Percentiles rank a stretch among this genome's conserved stretches.
Conservation (phyloP, 1,140 invertebrate species). For the Drosophila bocki region DNA sequence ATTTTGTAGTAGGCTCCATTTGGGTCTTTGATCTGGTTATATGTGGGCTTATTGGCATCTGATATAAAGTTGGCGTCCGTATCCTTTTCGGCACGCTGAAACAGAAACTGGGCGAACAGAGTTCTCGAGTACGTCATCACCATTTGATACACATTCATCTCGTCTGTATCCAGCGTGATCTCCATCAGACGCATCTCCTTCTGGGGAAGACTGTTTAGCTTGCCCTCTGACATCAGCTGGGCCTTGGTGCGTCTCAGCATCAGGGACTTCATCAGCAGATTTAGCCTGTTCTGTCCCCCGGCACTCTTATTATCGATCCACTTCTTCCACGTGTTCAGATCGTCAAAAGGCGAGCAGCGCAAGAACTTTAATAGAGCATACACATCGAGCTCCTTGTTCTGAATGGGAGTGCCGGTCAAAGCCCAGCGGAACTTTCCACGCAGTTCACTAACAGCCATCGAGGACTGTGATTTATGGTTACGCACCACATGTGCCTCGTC, state of each 20-base stretch:
- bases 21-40: slow-evolving; percentile 79
- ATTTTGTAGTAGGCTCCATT: slow-evolving; percentile 86
- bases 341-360: slow-evolving; percentile 94
- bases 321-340: slow-evolving; percentile 90
- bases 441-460: slow-evolving; percentile 90
- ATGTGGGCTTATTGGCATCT: slow-evolving; percentile 63
- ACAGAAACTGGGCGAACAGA: slow-evolving; percentile 91
- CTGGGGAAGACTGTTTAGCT: slow-evolving; percentile 88
- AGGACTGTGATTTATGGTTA: slow-evolving; percentile 93
- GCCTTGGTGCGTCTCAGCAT: slow-evolving; percentile 94
- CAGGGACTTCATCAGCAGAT: slow-evolving; percentile 92
- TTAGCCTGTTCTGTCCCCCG: slow-evolving; percentile 90
- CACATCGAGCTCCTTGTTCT: slow-evolving; percentile 96
- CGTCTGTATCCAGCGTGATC: slow-evolving; percentile 89
- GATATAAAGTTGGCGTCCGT: slow-evolving; percentile 76
- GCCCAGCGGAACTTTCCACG: slow-evolving; percentile 90
- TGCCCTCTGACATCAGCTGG: slow-evolving; percentile 88
- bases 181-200: slow-evolving; percentile 87
- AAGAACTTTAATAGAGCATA: slow-evolving; percentile 95
- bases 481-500: slow-evolving; percentile 97
- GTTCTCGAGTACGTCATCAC: slow-evolving; percentile 90
- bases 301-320: slow-evolving; percentile 89
- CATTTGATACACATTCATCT: slow-evolving; percentile 92
- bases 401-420: slow-evolving; percentile 97
- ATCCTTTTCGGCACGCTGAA: slow-evolving; percentile 90